Evolutionary conservation across 2,888 invertebrate species (phyloP).

Genomic region (Minunthozetes semirufus): DNA sequence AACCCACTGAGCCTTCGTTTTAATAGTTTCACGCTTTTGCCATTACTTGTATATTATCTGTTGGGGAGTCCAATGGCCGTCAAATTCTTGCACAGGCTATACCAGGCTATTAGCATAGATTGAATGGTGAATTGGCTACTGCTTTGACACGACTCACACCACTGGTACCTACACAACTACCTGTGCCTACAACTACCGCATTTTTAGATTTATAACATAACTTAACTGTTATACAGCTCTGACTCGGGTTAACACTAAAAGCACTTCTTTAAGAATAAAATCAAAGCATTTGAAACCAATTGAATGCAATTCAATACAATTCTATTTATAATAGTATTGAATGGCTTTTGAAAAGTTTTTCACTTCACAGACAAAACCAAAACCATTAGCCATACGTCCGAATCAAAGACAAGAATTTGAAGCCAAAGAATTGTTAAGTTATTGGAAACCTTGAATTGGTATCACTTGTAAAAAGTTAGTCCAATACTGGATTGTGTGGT

Average conservation of each 20-base stretch:
- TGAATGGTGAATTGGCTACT: slow-evolving; percentile 8
- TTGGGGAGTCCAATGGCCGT: background rate
- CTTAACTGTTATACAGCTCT: background rate
- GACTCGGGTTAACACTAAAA: background rate
- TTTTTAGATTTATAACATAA: slow-evolving; percentile 14
- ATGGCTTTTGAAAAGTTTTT: background rate
- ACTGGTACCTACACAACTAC: background rate
- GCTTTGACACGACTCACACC: background rate
- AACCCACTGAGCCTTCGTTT: slow-evolving; percentile 5
- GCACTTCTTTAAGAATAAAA: background rate
- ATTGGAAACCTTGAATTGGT: slow-evolving; percentile 1
- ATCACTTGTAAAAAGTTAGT: slow-evolving; percentile 17
- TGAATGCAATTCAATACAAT: background rate
- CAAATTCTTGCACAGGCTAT: background rate
- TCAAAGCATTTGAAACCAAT: background rate
- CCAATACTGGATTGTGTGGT: slow-evolving; percentile 1
- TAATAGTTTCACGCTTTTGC: slow-evolving; percentile 24
- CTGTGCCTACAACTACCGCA: background rate
- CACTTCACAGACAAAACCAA: background rate
- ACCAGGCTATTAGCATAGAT: slow-evolving; percentile 1
- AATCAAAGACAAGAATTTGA: background rate
- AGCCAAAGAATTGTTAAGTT: background rate
- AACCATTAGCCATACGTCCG: slow-evolving; percentile 4
- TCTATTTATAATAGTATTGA: background rate
- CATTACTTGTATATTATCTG: slow-evolving; percentile 13